Conservation (phyloP, 2,797 vertebrate genomes). For the Vultur gryphus region DNA sequence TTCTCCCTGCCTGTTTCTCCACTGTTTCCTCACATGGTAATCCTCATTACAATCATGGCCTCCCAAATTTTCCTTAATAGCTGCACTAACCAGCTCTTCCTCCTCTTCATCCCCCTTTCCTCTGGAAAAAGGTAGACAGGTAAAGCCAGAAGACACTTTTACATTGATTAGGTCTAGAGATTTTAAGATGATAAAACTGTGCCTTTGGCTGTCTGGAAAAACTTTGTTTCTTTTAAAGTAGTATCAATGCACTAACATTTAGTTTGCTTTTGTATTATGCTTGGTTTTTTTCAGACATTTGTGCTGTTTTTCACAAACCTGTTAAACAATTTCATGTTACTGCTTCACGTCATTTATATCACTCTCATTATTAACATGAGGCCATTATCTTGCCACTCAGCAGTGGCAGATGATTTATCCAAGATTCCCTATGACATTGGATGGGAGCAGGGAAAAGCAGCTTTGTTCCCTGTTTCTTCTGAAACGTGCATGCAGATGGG, state of each 20-base stretch:
- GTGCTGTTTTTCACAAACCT: conserved; percentile 29
- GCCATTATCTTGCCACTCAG: conserved; percentile 51
- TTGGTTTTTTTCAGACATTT: conserved; percentile 17
- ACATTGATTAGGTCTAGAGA: background rate
- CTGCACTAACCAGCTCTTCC: background rate
- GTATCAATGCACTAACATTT: background rate
- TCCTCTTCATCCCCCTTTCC: background rate
- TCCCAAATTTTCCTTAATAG: background rate
- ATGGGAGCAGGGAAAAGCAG: background rate
- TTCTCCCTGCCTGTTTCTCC: fast-evolving
- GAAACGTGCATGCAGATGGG: too few relatives aligned
- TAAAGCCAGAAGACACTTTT: background rate
- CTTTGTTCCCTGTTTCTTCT: background rate
- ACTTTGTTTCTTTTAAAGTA: background rate
- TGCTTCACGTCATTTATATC: conserved; percentile 42
- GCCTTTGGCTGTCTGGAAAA: background rate
- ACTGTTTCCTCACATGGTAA: background rate
- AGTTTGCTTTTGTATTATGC: background rate
- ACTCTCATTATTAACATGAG: conserved; percentile 43
- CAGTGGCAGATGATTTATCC: conserved; percentile 16
- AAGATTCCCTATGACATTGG: background rate
- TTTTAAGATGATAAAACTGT: background rate
- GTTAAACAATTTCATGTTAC: conserved; percentile 57
- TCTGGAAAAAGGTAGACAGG: background rate
- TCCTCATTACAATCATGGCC: background rate